These are phyloP conservation scores for Semicossyphus pulcher DNA, from an alignment of 2,113 vertebrate genomes.

Conservation along the genomic window DNA sequence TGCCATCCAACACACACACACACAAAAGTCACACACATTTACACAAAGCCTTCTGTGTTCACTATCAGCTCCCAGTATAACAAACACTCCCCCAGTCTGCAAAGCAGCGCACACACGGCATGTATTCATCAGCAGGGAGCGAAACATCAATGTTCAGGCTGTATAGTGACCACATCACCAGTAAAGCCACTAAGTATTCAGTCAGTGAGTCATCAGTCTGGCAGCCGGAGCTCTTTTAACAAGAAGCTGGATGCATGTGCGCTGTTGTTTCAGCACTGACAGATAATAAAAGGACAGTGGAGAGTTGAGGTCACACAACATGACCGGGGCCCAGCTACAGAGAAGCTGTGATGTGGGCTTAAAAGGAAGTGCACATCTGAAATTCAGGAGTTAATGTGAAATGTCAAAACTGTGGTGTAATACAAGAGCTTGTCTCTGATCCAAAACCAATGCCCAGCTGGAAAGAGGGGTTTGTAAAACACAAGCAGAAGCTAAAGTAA, in stretches of 20 bases:
- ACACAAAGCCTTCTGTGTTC: slow-evolving; percentile 7
- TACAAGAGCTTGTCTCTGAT: neutral
- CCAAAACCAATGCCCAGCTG: neutral
- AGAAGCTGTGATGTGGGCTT: neutral
- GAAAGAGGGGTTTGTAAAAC: too few species aligned
- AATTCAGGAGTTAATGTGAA: neutral
- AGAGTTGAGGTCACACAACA: slow-evolving; percentile 12
- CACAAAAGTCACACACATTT: neutral
- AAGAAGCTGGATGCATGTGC: slow-evolving; percentile 36
- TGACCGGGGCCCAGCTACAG: neutral
- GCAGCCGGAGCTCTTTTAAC: slow-evolving; percentile 21
- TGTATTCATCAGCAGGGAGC: slow-evolving; percentile 10
- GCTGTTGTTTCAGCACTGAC: slow-evolving; percentile 50
- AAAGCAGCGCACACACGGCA: neutral
- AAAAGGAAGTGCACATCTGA: slow-evolving; percentile 7
- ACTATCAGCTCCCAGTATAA: slow-evolving; percentile 24
- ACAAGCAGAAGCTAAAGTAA: neutral
- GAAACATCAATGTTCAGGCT: slow-evolving; percentile 14
- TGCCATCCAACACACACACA: neutral
- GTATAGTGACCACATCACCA: slow-evolving; percentile 16
- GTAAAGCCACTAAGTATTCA: slow-evolving; percentile 39
- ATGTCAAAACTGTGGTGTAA: neutral
- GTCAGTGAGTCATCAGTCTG: slow-evolving; percentile 60
- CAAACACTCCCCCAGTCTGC: slow-evolving; percentile 13
- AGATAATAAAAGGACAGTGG: slow-evolving; percentile 37